These are phyloP conservation scores for Microplitis mediator DNA, from an alignment of 1,140 invertebrate genomes.

Conservation along the genomic window DNA sequence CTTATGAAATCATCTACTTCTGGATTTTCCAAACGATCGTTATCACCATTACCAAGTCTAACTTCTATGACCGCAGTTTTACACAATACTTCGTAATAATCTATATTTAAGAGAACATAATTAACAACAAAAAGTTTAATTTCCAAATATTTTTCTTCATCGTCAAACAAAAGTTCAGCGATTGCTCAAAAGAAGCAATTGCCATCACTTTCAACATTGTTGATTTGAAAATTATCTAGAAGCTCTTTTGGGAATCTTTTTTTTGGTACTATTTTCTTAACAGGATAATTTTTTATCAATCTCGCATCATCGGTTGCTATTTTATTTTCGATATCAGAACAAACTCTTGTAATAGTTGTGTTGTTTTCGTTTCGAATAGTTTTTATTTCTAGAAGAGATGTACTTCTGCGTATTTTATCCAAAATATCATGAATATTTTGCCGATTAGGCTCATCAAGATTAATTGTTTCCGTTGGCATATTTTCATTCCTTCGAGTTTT, in stretches of 20 bases:
- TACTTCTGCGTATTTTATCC: no score
- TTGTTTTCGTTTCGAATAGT: background rate
- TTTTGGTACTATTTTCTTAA: background rate
- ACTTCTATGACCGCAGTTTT: background rate
- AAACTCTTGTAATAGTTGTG: background rate
- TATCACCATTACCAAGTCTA: background rate
- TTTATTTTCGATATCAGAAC: background rate
- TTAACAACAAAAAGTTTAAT: background rate
- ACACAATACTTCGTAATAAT: background rate
- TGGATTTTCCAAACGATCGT: background rate
- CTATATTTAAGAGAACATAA: background rate
- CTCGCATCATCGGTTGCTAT: background rate
- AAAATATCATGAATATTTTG: background rate
- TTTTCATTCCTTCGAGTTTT: no score
- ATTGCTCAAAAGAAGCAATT: background rate
- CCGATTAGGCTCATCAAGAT: background rate
- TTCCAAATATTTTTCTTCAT: background rate
- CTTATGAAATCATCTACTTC: background rate
- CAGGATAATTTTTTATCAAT: no score
- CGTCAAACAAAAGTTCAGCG: background rate
- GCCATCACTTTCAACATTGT: background rate
- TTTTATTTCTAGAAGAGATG: no score
- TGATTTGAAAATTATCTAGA: background rate
- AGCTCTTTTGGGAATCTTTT: background rate
- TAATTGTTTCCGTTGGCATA: no score